Conservation (phyloP, 2,888 invertebrate species). For the Campoletis raptor region DNA sequence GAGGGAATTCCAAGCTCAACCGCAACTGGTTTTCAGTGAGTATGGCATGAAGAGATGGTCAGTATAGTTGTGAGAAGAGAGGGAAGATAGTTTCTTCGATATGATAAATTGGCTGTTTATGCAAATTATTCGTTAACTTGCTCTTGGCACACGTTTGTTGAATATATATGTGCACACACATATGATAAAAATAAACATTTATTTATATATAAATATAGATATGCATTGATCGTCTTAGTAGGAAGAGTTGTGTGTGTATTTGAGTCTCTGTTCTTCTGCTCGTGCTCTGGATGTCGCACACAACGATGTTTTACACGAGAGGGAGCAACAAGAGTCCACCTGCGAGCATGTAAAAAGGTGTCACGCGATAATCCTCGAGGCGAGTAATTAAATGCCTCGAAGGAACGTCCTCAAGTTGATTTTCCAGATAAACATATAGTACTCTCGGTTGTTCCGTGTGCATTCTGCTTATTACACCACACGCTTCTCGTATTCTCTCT, state of each 20-base stretch:
- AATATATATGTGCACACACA: slow-evolving; percentile 56
- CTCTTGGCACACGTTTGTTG: slow-evolving; percentile 60
- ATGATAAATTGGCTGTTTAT: slow-evolving; percentile 78
- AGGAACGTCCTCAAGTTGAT: slow-evolving; percentile 75
- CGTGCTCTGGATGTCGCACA: slow-evolving; percentile 42
- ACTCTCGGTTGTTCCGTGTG: slow-evolving; percentile 17
- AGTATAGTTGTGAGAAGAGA: not conserved
- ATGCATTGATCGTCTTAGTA: not conserved
- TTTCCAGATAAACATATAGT: slow-evolving; percentile 73
- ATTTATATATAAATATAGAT: slow-evolving; percentile 60
- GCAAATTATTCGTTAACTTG: slow-evolving; percentile 75
- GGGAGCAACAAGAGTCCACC: slow-evolving; percentile 69
- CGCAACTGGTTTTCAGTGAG: slow-evolving; percentile 57
- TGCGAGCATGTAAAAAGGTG: slow-evolving; percentile 73
- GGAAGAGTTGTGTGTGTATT: not conserved
- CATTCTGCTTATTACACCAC: slow-evolving; percentile 50
- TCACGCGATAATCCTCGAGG: slow-evolving; percentile 74
- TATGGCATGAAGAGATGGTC: slow-evolving; percentile 7
- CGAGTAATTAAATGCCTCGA: slow-evolving; percentile 72
- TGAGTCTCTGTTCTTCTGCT: slow-evolving; percentile 4
- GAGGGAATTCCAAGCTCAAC: slow-evolving; percentile 5
- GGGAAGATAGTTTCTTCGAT: slow-evolving; percentile 72
- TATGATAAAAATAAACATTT: slow-evolving; percentile 52
- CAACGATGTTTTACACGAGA: slow-evolving; percentile 31
- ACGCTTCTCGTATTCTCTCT: slow-evolving; percentile 33